phyloP scores from a whole-genome alignment of 2,888 invertebrate genomes.

The Phalangium opilio region DNA sequence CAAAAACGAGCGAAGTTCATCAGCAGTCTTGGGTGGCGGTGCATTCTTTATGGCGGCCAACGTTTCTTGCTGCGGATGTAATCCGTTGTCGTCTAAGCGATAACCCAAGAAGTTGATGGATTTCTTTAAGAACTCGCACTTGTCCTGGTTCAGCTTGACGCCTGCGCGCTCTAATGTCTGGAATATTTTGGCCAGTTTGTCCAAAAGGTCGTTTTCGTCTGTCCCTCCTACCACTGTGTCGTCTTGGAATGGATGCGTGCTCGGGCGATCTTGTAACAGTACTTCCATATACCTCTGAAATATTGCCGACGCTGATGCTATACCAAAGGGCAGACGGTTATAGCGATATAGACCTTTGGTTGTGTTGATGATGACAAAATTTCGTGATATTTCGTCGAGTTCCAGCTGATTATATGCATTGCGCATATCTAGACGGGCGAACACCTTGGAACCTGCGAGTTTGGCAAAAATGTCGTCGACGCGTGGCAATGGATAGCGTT shows the following conservation, averaged over 20 bases:
- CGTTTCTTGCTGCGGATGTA: conserved; percentile 19
- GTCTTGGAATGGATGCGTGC: no score
- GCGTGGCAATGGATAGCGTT: background rate
- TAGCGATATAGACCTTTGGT: conserved; percentile 1
- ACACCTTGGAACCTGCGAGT: background rate
- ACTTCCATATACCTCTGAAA: conserved; percentile 5
- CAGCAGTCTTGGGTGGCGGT: conserved; percentile 21
- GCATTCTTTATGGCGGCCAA: conserved; percentile 22
- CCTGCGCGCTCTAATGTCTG: background rate
- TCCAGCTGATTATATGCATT: background rate
- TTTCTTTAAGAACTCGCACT: conserved; percentile 20
- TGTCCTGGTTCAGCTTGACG: conserved; percentile 11
- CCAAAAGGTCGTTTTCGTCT: background rate
- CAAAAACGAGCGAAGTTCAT: conserved; percentile 22
- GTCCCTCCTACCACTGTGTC: background rate
- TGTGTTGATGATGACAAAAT: conserved; percentile 3
- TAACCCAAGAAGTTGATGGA: conserved; percentile 22
- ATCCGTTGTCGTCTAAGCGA: conserved; percentile 18
- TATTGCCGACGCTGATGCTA: conserved; percentile 1
- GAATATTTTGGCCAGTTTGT: conserved; percentile 1
- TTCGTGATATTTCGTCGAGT: background rate
- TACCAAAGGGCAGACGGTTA: background rate
- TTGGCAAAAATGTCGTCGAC: conserved; percentile 1
- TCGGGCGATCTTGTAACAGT: background rate
- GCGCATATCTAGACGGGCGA: background rate